Evolutionary conservation across 2,113 vertebrate species (phyloP).

Genomic region (Onychostoma macrolepis): DNA sequence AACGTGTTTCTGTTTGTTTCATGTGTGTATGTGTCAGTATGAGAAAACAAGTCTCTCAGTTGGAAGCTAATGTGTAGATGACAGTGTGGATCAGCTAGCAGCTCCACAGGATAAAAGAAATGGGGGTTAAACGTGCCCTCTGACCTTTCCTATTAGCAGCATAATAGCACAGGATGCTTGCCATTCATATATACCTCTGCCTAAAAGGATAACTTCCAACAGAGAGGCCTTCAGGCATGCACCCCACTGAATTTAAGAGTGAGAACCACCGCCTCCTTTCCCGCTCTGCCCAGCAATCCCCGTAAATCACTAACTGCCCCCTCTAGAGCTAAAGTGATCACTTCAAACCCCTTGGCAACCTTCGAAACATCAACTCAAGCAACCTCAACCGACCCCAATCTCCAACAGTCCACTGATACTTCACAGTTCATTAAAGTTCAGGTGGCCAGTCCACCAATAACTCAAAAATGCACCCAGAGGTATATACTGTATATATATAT

Average conservation of each 20-base stretch:
- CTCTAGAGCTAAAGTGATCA: conserved; percentile 40
- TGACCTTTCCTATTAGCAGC: conserved; percentile 45
- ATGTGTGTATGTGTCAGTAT: conserved; percentile 28
- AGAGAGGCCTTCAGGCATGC: conserved; percentile 49
- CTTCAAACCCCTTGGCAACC: conserved; percentile 22
- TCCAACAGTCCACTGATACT: neutral
- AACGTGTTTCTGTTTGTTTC: neutral
- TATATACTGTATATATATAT: neutral
- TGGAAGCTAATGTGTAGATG: conserved; percentile 42
- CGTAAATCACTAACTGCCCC: conserved; percentile 28
- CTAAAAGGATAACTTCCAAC: conserved; percentile 49
- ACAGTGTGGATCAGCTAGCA: conserved; percentile 37
- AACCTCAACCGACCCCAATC: conserved; percentile 11
- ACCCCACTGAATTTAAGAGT: conserved; percentile 38
- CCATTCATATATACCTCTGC: conserved; percentile 41
- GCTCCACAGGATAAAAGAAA: conserved; percentile 28
- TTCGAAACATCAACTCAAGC: neutral
- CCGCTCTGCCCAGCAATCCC: neutral
- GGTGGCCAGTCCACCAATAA: neutral
- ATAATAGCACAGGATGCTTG: conserved; percentile 48
- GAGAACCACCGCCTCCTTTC: neutral
- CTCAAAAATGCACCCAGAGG: neutral
- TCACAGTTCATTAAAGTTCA: conserved; percentile 8
- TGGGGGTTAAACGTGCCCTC: conserved; percentile 41
- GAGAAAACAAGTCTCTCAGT: conserved; percentile 37